Evolutionary conservation across 2,113 vertebrate species (phyloP).

Genomic region (Hyperopisus bebe): DNA sequence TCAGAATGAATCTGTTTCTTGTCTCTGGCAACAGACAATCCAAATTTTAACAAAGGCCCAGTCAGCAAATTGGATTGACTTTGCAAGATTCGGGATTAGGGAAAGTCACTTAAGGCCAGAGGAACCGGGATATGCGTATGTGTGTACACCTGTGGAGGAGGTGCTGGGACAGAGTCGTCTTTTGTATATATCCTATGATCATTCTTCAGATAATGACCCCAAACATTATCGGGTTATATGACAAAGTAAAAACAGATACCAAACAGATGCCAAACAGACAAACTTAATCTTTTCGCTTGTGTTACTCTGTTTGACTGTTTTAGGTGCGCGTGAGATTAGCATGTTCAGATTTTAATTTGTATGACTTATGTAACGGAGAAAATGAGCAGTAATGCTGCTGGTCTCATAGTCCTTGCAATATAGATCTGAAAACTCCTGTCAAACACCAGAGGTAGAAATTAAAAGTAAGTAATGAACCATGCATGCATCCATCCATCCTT

Average conservation of each 20-base stretch:
- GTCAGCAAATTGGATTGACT: background rate
- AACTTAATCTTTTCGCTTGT: background rate
- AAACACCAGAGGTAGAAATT: background rate
- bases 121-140: background rate
- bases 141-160: no score
- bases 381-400: background rate
- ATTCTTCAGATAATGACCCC: background rate
- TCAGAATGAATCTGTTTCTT: background rate
- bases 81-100: background rate
- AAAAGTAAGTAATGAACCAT: background rate
- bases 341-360: background rate
- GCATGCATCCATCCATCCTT: background rate
- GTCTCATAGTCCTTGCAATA: background rate
- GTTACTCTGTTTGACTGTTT: background rate
- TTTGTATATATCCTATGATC: background rate
- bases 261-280: background rate
- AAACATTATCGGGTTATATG: background rate
- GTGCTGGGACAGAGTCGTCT: background rate
- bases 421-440: background rate
- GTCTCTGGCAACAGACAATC: background rate
- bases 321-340: background rate
- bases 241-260: background rate
- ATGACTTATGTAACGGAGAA: background rate
- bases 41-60: slow-evolving; percentile 4
- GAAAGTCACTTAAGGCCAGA: background rate